Evolutionary conservation across 2,888 invertebrate genomes (phyloP), one percentile per base, ranked within the genome.

Genomic region (Dryomyza anilis): DNA sequence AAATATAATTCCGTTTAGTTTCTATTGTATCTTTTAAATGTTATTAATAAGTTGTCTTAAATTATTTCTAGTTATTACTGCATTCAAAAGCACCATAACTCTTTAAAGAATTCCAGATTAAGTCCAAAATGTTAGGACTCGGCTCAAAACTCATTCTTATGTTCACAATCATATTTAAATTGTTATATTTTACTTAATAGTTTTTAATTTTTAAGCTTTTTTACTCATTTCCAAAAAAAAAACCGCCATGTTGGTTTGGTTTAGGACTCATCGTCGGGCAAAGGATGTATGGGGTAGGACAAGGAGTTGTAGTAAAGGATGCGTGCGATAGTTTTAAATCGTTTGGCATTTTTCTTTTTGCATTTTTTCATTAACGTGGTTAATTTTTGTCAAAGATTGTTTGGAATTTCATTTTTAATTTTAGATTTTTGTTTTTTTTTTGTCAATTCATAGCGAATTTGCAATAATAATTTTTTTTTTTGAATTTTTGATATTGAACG

Each of bases 281-380:
- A 65, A 69, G 78, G 70, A 74, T 79, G 75, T 71, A 78, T 71
- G 50, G 78, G 78, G 72, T 78, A 79, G 78, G 79, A 77, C 66
- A 79, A 76, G 78, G 79, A 77, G 73, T 79, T 79, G 74, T 79
- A 79, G 75, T 79, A 79, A 67, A 79, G 79, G 79, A 79, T 79
- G 74, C 79, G 79, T 79, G 79, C 79, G 79, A 79, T 79, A 75
- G 79, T 78, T 78, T 78, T 79, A 78, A 77, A 79, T 77, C 79
- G 79, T 78, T 79, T 79, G 70, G 79, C 79, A 76, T 79, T 79
- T 79, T 79, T 79, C 79, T 79, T 78, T 79, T 78, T 39, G 12
- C 39, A 3, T 14, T 39, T 39, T 4, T 39, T 39, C 33, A 39
- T 39, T 39, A n/a, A n/a, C n/a, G n/a, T n/a, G n/a, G n/a, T n/a